phyloP scores from a whole-genome alignment of 2,797 vertebrate species.

The Falco novaeseelandiae region DNA sequence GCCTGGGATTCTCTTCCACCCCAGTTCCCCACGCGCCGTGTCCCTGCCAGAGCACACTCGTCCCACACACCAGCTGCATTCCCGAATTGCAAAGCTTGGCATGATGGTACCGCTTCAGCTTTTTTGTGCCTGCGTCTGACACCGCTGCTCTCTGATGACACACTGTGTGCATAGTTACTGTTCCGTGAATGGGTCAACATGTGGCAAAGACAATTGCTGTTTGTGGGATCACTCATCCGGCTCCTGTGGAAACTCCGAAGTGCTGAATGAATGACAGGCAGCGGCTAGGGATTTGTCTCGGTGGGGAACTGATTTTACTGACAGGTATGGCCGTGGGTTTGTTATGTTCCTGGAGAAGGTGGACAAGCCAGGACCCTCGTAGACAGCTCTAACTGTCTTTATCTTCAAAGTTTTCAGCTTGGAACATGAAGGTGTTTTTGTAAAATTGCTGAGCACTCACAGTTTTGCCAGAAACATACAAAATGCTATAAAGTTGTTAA shows the following conservation, averaged over 20 bases:
- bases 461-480: background rate
- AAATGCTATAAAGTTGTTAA: background rate
- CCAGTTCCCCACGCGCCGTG: fast-evolving
- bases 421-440: background rate
- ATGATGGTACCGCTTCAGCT: fast-evolving
- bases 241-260: background rate
- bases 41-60: no score
- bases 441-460: background rate
- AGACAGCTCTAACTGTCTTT: background rate
- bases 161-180: background rate
- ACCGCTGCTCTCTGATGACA: fast-evolving
- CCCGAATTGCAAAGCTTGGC: background rate
- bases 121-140: fast-evolving
- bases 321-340: fast-evolving
- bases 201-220: fast-evolving
- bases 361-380: background rate
- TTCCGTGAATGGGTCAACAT: background rate
- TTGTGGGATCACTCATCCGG: background rate
- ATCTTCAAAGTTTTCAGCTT: background rate
- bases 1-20: background rate
- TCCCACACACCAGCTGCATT: background rate
- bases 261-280: background rate
- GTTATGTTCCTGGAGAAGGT: background rate
- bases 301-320: background rate
- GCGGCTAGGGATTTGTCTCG: background rate